phyloP scores from a whole-genome alignment of 2,888 invertebrate species.

The Acrocera orbiculus region DNA sequence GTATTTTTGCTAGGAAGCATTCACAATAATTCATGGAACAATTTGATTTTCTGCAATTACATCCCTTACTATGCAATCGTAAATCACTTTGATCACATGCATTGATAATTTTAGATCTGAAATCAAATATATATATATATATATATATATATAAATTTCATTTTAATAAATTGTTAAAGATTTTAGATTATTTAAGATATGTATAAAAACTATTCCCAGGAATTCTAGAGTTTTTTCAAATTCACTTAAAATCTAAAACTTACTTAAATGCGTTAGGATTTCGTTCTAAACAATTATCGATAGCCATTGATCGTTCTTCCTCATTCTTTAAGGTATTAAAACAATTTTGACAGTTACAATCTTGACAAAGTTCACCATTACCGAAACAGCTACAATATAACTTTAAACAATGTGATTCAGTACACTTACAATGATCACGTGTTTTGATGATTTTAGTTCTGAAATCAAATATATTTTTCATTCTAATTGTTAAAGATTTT shows the following conservation, averaged over 20 bases:
- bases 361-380: constrained; percentile 96
- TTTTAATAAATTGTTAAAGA: neutral
- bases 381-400: constrained; percentile 99
- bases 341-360: constrained; percentile 96
- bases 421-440: constrained; percentile 87
- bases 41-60: constrained; percentile 95
- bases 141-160: too few relatives aligned
- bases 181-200: neutral
- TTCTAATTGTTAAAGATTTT: neutral
- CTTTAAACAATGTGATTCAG: constrained; percentile 95
- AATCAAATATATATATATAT: too few relatives aligned
- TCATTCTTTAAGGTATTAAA: constrained; percentile 92
- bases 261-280: constrained; percentile 90
- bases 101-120: constrained; percentile 89
- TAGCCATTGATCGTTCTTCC: constrained; percentile 83
- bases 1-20: constrained; percentile 98
- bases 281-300: constrained; percentile 83
- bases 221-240: too few relatives aligned
- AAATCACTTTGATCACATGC: constrained; percentile 58
- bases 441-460: constrained; percentile 92
- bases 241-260: constrained; percentile 14
- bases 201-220: neutral
- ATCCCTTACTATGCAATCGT: constrained; percentile 91
- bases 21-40: constrained; percentile 99
- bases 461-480: too few relatives aligned